Evolutionary conservation across 2,797 vertebrate genomes (phyloP), one percentile per base, ranked within the genome.

Genomic region (Australoheros facetus): DNA sequence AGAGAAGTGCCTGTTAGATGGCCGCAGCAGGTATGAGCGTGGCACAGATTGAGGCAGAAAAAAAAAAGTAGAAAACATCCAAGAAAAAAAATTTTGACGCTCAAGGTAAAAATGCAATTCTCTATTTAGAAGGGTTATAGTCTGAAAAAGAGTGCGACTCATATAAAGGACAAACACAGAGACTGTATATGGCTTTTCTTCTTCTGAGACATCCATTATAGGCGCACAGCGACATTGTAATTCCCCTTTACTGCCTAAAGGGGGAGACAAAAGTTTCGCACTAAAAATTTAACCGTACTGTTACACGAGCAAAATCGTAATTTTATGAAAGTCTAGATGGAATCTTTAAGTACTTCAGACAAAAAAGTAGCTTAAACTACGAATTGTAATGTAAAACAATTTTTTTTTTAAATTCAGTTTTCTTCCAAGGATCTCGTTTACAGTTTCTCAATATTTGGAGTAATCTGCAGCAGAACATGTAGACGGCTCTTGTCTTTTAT

Each of bases 391-490:
- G 2, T 51, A 51, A 17, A 19, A 51, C 6, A 17, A 16, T 5
- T 45, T 51, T 17, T 8, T 19, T 28, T 12, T 14, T 13, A 3
- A 0, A 1, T 48, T 19, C 17, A 69, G 3, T 51, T 51, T 28
- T 51, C 16, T 48, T 6, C 45, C 16, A 48, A 17, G 5, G 14
- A 17, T 17, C 45, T 17, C 16, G 2, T 16, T 6, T n/a, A 69
- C 3, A n/a, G 9, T 51, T 51, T 69, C 64, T 69, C 42, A 30
- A 17, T 69, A 69, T 51, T 69, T 69, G 26, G 42, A 48, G 62
- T 7, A 13, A 51, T 51, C 42, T 69, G 42, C 3, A 28, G 42
- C 42, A 30, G 30, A 69, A 30, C 42, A 51, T 32, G 26, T 28
- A 69, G 45, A 69, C 17, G 26, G 17, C 8, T n/a, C 42, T 51